Percentiles rank a stretch among this genome's conserved stretches.
phyloP scores from a whole-genome alignment of 1,140 invertebrate genomes.

The Drosophila sproati region DNA sequence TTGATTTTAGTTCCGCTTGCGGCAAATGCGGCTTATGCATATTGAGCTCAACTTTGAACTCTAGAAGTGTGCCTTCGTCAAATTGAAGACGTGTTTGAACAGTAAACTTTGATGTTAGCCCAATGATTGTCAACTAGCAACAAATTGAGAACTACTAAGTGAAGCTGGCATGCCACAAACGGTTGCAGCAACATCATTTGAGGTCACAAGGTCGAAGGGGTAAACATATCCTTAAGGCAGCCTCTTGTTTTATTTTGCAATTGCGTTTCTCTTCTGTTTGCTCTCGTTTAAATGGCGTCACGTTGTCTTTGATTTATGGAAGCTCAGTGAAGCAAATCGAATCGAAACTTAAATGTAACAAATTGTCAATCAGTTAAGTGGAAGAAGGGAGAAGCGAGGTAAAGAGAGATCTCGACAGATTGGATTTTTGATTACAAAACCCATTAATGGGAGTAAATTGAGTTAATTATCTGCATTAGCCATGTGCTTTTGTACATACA shows the following conservation, averaged over 20 bases:
- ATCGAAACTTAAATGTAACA: conserved; percentile 32
- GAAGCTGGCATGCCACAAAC: neutral
- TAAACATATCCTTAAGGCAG: conserved; percentile 27
- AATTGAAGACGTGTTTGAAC: neutral
- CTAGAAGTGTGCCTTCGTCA: neutral
- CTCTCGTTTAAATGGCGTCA: conserved; percentile 28
- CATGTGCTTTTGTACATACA: conserved; percentile 11
- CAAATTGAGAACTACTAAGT: conserved; percentile 1
- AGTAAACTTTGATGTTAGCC: conserved; percentile 27
- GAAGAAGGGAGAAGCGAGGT: neutral
- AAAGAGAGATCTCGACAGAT: conserved; percentile 3
- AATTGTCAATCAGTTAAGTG: conserved; percentile 13
- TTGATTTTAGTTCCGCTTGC: conserved; percentile 11
- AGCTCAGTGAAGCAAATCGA: conserved; percentile 22
- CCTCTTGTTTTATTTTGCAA: neutral
- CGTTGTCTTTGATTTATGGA: conserved; percentile 32
- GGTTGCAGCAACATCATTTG: conserved; percentile 32
- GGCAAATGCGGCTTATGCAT: conserved; percentile 34
- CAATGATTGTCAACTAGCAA: conserved; percentile 20
- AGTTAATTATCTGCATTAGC: conserved; percentile 40
- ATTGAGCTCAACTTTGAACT: conserved; percentile 53
- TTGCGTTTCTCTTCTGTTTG: conserved; percentile 3
- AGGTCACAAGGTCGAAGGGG: conserved; percentile 38
- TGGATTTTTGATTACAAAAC: conserved; percentile 19
- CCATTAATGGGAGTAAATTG: conserved; percentile 29